Evolutionary conservation across 2,888 invertebrate species (phyloP).

Genomic region (Meta bourneti): DNA sequence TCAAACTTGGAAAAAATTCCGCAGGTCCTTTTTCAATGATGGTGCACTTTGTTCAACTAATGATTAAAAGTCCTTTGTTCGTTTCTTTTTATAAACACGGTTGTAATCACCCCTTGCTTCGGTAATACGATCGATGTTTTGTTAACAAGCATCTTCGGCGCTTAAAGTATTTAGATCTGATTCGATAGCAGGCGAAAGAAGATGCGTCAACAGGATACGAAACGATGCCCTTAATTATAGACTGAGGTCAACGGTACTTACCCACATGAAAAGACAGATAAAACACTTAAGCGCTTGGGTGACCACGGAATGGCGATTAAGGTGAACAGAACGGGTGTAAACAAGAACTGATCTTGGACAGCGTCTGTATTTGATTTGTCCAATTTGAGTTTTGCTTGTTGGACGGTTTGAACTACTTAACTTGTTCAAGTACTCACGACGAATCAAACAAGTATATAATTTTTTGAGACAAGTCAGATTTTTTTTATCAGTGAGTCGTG

Average conservation of each 20-base stretch:
- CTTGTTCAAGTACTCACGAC: too few relatives aligned
- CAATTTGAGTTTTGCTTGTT: too few relatives aligned
- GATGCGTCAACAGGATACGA: not conserved
- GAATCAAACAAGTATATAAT: too few relatives aligned
- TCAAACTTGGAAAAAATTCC: not conserved
- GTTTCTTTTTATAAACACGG: not conserved
- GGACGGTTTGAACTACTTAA: too few relatives aligned
- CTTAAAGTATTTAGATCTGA: slow-evolving; percentile 25
- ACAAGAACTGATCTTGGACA: too few relatives aligned
- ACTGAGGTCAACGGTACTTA: not conserved
- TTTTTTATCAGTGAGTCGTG: too few relatives aligned
- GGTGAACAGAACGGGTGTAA: not conserved
- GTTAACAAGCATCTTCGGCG: not conserved
- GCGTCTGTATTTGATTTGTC: too few relatives aligned
- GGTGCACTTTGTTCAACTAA: slow-evolving; percentile 3
- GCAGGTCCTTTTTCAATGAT: too few relatives aligned
- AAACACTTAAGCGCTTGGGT: not conserved
- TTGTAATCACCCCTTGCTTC: not conserved
- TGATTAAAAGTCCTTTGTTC: not conserved
- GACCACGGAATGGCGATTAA: not conserved
- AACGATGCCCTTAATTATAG: slow-evolving; percentile 1
- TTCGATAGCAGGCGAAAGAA: not conserved
- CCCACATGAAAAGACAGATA: not conserved
- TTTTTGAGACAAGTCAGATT: too few relatives aligned
- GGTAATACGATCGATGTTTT: not conserved